Evolutionary conservation across 2,888 invertebrate genomes (phyloP).

Genomic region (Lithophane leautieri): DNA sequence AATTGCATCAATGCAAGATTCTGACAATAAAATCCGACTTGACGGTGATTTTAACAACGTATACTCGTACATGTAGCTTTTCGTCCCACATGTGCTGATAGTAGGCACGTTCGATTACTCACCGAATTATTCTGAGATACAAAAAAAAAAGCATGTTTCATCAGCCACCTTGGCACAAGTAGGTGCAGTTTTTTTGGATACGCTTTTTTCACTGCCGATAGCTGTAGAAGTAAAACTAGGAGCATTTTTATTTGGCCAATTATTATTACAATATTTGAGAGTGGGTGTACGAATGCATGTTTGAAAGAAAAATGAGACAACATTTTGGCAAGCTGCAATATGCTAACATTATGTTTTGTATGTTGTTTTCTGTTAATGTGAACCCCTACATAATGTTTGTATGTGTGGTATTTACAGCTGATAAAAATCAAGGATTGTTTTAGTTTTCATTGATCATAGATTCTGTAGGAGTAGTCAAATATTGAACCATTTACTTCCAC

Average conservation of each 20-base stretch:
- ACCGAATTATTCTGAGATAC: slow-evolving; percentile 62
- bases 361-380: slow-evolving; percentile 17
- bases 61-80: slow-evolving; percentile 13
- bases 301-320: slow-evolving; percentile 36
- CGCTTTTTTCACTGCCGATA: slow-evolving; percentile 18
- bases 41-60: slow-evolving; percentile 29
- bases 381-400: background rate
- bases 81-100: slow-evolving; percentile 52
- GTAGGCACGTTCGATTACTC: slow-evolving; percentile 61
- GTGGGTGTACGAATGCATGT: slow-evolving; percentile 7
- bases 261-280: slow-evolving; percentile 28
- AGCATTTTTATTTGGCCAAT: slow-evolving; percentile 16
- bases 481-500: background rate
- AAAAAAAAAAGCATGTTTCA: slow-evolving; percentile 69
- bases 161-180: slow-evolving; percentile 38
- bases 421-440: too few species aligned
- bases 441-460: background rate
- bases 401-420: too few species aligned
- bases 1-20: slow-evolving; percentile 41
- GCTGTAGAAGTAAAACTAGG: slow-evolving; percentile 23
- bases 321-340: slow-evolving; percentile 42
- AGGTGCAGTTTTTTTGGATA: slow-evolving; percentile 50
- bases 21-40: slow-evolving; percentile 35
- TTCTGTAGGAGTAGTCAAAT: background rate
- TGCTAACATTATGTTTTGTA: slow-evolving; percentile 15